These are phyloP conservation scores for Pachycephala philippinensis DNA, from an alignment of 2,113 vertebrate species.

Conservation along the genomic window DNA sequence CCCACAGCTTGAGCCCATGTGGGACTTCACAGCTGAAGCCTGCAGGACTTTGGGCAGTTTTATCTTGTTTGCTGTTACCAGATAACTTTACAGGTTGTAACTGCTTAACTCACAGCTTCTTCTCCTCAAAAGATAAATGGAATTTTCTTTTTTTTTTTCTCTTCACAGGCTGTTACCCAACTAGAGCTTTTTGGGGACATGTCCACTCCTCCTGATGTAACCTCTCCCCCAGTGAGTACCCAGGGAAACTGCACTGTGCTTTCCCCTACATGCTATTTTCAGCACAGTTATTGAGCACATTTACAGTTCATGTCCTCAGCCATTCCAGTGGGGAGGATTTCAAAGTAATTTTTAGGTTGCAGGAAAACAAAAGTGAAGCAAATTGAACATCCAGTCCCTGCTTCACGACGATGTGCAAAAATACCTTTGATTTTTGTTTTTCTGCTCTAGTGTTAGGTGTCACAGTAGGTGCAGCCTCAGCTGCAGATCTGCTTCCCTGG, in stretches of 20 bases:
- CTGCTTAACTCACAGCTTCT: background rate
- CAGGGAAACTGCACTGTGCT: background rate
- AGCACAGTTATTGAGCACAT: background rate
- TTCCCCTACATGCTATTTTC: background rate
- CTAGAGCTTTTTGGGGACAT: conserved; percentile 99
- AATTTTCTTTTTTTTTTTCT: background rate
- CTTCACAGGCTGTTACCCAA: conserved; percentile 94
- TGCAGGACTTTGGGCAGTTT: background rate
- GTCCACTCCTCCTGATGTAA: conserved; percentile 98
- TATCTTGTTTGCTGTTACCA: background rate
- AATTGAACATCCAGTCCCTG: background rate
- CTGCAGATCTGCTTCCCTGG: background rate
- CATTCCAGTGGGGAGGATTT: background rate
- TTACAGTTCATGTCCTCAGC: background rate
- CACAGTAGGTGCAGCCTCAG: background rate
- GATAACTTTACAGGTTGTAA: background rate
- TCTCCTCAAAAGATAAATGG: background rate
- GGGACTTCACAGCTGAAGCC: background rate
- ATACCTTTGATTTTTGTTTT: background rate
- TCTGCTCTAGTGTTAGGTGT: background rate
- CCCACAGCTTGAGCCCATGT: background rate
- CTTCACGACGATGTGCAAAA: background rate
- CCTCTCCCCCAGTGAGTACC: conserved; percentile 93
- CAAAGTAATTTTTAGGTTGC: background rate
- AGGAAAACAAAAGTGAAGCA: background rate